Evolutionary conservation across 2,113 vertebrate genomes (phyloP).

Genomic region (Lasiurus cinereus): DNA sequence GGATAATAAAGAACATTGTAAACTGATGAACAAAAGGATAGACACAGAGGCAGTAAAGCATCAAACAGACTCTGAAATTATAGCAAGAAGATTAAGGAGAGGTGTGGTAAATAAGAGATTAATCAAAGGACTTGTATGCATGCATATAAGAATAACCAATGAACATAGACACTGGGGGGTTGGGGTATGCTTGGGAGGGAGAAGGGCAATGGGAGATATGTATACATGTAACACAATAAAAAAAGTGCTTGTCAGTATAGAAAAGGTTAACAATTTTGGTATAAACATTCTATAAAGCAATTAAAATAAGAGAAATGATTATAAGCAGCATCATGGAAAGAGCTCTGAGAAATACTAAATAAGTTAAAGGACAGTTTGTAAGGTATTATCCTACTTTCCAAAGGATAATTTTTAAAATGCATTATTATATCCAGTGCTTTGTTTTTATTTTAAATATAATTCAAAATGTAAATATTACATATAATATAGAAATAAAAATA

Average conservation of each 20-base stretch:
- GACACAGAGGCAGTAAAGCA: too few relatives aligned
- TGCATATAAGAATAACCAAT: too few relatives aligned
- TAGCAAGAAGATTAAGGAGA: too few relatives aligned
- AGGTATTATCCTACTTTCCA: not conserved
- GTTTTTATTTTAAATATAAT: not conserved
- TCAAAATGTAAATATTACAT: not conserved
- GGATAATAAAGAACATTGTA: too few relatives aligned
- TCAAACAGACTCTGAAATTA: too few relatives aligned
- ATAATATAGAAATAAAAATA: not conserved
- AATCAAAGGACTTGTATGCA: too few relatives aligned
- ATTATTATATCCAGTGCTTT: not conserved
- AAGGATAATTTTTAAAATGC: constrained; percentile 11
- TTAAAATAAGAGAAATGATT: not conserved
- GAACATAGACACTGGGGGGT: too few relatives aligned
- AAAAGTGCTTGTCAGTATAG: not conserved
- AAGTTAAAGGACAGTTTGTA: not conserved
- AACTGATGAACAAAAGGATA: too few relatives aligned
- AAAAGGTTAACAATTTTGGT: not conserved
- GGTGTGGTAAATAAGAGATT: too few relatives aligned
- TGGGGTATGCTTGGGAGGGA: too few relatives aligned
- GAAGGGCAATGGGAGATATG: too few relatives aligned
- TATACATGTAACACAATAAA: too few relatives aligned
- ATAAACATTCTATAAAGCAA: not conserved
- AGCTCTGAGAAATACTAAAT: not conserved
- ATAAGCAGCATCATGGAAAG: not conserved